Percentiles rank a stretch among this genome's conserved stretches.
These are phyloP conservation scores for Prochilodus magdalenae DNA, from an alignment of 2,113 vertebrate species.

Conservation along the genomic window DNA sequence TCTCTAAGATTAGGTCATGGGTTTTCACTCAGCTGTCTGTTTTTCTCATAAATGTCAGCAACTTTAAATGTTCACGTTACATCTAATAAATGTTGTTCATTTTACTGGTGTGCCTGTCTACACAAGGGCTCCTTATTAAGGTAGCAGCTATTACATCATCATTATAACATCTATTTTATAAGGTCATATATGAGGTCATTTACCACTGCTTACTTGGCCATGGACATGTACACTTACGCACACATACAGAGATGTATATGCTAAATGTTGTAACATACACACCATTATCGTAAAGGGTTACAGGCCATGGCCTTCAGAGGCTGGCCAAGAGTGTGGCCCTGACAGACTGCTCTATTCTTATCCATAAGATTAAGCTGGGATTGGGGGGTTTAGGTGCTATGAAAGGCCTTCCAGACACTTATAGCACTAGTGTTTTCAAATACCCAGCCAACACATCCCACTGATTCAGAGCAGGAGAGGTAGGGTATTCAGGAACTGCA, in stretches of 20 bases:
- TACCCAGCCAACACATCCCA: background rate
- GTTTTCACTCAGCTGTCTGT: background rate
- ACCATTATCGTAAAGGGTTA: background rate
- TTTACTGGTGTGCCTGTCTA: background rate
- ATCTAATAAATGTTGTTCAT: constrained; percentile 31
- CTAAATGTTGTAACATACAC: background rate
- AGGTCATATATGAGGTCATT: background rate
- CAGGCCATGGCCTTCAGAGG: constrained; percentile 9
- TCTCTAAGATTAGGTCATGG: background rate
- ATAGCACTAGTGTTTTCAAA: constrained; percentile 35
- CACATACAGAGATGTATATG: background rate
- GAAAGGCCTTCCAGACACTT: constrained; percentile 51
- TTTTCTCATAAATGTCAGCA: background rate
- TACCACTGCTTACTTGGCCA: background rate
- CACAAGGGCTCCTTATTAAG: background rate
- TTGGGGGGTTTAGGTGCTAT: constrained; percentile 66
- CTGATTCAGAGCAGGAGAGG: background rate
- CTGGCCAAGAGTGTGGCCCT: constrained; percentile 20
- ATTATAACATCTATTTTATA: no score
- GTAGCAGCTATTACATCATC: background rate
- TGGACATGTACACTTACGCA: background rate
- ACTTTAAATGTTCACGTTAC: background rate
- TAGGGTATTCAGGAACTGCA: background rate
- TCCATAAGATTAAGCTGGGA: constrained; percentile 73
- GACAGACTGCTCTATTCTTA: constrained; percentile 71